Conservation (phyloP, 2,888 invertebrate species). For the Nysson spinosus region DNA sequence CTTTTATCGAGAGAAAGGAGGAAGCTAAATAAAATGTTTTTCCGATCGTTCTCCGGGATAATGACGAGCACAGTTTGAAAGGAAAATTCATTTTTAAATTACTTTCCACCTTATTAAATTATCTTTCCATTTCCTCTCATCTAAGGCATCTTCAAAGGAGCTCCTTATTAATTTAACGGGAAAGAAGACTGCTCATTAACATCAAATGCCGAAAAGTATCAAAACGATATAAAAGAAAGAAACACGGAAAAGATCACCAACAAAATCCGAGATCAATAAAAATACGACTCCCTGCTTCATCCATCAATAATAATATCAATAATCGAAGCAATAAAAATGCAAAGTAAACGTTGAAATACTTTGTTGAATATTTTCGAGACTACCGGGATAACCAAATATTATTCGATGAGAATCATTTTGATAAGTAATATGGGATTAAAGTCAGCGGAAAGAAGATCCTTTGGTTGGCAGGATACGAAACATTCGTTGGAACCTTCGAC, state of each 20-base stretch:
- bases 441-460: conserved; percentile 7
- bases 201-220: too few species aligned
- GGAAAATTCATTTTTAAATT: conserved; percentile 12
- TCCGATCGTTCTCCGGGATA: not conserved
- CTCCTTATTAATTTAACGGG: not conserved
- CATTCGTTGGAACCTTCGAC: conserved; percentile 35
- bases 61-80: not conserved
- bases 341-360: too few species aligned
- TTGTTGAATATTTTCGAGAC: too few species aligned
- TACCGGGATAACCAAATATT: too few species aligned
- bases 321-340: too few species aligned
- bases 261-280: too few species aligned
- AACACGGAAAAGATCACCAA: too few species aligned
- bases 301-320: too few species aligned
- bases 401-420: not conserved
- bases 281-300: too few species aligned
- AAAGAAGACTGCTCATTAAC: too few species aligned
- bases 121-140: not conserved
- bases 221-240: too few species aligned
- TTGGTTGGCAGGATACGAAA: conserved; percentile 27
- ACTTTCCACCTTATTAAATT: conserved; percentile 10
- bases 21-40: conserved; percentile 7
- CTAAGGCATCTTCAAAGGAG: conserved; percentile 1
- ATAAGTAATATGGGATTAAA: not conserved
- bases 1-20: not conserved